Percentiles rank a stretch among this genome's conserved stretches.
Conservation (phyloP, 1,140 invertebrate species). For the Orussus abietinus region DNA sequence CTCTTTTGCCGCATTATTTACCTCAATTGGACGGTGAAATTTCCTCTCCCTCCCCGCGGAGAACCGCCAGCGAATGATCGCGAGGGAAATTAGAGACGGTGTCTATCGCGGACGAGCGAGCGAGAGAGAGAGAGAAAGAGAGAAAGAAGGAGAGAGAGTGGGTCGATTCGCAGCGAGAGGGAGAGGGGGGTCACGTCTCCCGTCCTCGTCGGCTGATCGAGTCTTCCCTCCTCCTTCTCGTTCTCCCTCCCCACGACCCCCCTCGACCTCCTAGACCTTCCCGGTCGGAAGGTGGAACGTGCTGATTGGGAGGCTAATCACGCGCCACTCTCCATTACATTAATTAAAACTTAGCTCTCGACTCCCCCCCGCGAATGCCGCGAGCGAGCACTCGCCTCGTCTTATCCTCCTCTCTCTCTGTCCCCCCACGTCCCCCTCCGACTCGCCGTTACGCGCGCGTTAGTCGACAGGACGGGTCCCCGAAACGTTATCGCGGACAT, state of each 20-base stretch:
- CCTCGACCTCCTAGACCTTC: conserved; percentile 1
- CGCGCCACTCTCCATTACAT: conserved; percentile 47
- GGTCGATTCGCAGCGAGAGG: conserved; percentile 1
- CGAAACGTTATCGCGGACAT: conserved; percentile 4
- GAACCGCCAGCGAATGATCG: too few relatives aligned
- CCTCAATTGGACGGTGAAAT: too few relatives aligned
- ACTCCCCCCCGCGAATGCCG: conserved; percentile 26
- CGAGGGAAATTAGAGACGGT: too few relatives aligned
- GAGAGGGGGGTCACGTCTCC: neutral
- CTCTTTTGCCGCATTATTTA: too few relatives aligned
- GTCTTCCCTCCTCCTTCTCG: conserved; percentile 7
- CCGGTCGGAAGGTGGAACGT: conserved; percentile 16
- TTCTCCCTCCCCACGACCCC: conserved; percentile 6
- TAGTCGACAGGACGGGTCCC: conserved; percentile 1
- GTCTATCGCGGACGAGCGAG: too few relatives aligned
- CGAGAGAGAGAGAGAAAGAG: too few relatives aligned
- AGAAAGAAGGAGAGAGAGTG: neutral
- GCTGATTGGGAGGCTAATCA: conserved; percentile 45
- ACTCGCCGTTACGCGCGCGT: conserved; percentile 2
- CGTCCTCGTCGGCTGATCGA: conserved; percentile 13
- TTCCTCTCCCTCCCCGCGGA: too few relatives aligned
- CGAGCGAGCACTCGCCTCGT: too few relatives aligned
- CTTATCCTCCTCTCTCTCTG: conserved; percentile 10
- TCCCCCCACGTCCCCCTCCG: conserved; percentile 12
- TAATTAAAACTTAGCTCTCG: conserved; percentile 48